Conservation (phyloP, 2,888 invertebrate species). For the Mamestra brassicae region DNA sequence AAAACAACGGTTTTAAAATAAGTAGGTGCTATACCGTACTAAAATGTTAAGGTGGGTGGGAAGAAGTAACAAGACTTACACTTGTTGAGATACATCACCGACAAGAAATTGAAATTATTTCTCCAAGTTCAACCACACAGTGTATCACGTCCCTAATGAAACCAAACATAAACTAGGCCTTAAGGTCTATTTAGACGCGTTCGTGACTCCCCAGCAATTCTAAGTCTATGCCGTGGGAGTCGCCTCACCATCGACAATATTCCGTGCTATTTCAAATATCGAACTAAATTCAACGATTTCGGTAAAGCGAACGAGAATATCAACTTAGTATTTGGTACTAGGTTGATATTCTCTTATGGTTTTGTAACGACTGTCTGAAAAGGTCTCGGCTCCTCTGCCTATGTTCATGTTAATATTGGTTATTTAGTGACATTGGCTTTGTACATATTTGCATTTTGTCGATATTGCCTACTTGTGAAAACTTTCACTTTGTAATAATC, state of each 20-base stretch:
- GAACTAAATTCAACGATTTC: conserved; percentile 45
- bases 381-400: conserved; percentile 1
- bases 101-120: neutral
- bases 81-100: neutral
- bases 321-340: neutral
- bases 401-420: neutral
- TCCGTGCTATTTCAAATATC: conserved; percentile 30
- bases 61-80: neutral
- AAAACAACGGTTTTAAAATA: neutral
- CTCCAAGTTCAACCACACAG: neutral
- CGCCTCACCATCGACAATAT: conserved; percentile 37
- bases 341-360: conserved; percentile 1
- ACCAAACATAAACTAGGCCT: conserved; percentile 47
- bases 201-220: conserved; percentile 55
- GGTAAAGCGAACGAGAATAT: conserved; percentile 40
- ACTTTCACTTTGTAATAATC: neutral
- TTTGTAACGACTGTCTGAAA: conserved; percentile 12
- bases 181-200: conserved; percentile 52
- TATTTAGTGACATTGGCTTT: neutral
- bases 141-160: conserved; percentile 31
- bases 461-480: neutral
- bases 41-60: too few relatives aligned
- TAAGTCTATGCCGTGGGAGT: conserved; percentile 50
- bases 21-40: neutral
- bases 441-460: neutral